phyloP scores from a whole-genome alignment of 2,888 invertebrate genomes.

The Pheosia tremula region DNA sequence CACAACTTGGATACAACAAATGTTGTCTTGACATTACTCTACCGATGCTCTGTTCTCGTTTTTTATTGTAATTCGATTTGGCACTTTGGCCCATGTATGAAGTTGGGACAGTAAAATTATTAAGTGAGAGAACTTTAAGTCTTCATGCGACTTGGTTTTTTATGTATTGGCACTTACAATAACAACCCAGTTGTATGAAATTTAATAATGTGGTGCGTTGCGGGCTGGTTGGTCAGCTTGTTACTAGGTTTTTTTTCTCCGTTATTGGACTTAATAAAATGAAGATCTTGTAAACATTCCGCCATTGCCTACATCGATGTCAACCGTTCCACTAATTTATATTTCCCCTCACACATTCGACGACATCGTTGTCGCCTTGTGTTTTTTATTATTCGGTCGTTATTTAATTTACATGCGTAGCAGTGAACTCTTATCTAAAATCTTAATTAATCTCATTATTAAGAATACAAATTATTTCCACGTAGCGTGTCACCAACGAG shows the following conservation, averaged over 20 bases:
- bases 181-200: not conserved
- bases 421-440: slow-evolving; percentile 28
- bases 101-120: slow-evolving; percentile 30
- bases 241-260: not conserved
- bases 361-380: slow-evolving; percentile 12
- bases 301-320: slow-evolving; percentile 6
- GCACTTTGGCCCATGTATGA: slow-evolving; percentile 41
- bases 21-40: slow-evolving; percentile 26
- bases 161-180: not conserved
- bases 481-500: slow-evolving; percentile 45
- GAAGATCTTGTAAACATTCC: not conserved
- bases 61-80: slow-evolving; percentile 53
- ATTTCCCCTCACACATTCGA: slow-evolving; percentile 13
- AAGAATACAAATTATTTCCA: slow-evolving; percentile 36
- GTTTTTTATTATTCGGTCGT: slow-evolving; percentile 10
- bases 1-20: slow-evolving; percentile 15
- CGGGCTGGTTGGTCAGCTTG: not conserved
- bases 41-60: slow-evolving; percentile 23
- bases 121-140: slow-evolving; percentile 37
- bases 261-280: not conserved
- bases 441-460: slow-evolving; percentile 38
- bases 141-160: slow-evolving; percentile 18
- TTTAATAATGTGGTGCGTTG: not conserved
- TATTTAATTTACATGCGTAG: slow-evolving; percentile 10
- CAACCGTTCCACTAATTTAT: slow-evolving; percentile 10